A percentile compares a stretch with the other conserved stretches of the same genome.
phyloP scores from a whole-genome alignment of 2,888 invertebrate species.

The Tortricodes alternella region DNA sequence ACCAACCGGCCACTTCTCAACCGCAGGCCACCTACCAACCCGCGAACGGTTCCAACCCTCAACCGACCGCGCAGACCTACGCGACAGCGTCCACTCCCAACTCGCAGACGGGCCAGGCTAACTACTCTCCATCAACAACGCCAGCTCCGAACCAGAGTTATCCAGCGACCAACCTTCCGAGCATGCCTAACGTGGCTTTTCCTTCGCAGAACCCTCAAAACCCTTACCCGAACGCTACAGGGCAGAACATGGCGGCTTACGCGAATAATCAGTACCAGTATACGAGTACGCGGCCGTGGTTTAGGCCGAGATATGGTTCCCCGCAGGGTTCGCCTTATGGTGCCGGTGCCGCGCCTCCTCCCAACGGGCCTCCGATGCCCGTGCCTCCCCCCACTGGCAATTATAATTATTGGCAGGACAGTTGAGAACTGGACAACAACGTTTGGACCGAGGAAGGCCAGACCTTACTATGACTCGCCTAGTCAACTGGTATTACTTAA shows the following conservation, averaged over 20 bases:
- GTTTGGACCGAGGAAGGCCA: constrained; percentile 34
- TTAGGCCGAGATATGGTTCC: constrained; percentile 69
- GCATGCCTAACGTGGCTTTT: constrained; percentile 62
- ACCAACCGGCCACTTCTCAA: constrained; percentile 55
- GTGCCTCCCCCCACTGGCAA: constrained; percentile 69
- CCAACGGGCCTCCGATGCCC: constrained; percentile 62
- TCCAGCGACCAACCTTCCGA: constrained; percentile 53
- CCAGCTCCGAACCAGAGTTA: constrained; percentile 68
- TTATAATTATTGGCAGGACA: constrained; percentile 78
- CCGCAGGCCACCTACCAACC: constrained; percentile 61
- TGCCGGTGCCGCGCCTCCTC: constrained; percentile 54
- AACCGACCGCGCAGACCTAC: constrained; percentile 54
- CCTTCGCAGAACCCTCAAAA: constrained; percentile 60
- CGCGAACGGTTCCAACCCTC: constrained; percentile 56
- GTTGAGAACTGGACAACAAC: constrained; percentile 64
- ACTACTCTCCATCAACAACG: constrained; percentile 69
- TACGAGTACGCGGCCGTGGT: constrained; percentile 74
- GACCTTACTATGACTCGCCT: constrained; percentile 12
- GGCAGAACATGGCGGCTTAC: constrained; percentile 75
- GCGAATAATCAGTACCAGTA: constrained; percentile 75
- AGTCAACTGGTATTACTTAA: neutral
- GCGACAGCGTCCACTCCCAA: constrained; percentile 49
- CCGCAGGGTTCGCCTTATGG: constrained; percentile 72
- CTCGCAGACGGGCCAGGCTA: constrained; percentile 59
- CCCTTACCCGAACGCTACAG: constrained; percentile 75